Evolutionary conservation across 2,888 invertebrate genomes (phyloP), one percentile per base, ranked within the genome.

Genomic region (Drosophila kuntzei): DNA sequence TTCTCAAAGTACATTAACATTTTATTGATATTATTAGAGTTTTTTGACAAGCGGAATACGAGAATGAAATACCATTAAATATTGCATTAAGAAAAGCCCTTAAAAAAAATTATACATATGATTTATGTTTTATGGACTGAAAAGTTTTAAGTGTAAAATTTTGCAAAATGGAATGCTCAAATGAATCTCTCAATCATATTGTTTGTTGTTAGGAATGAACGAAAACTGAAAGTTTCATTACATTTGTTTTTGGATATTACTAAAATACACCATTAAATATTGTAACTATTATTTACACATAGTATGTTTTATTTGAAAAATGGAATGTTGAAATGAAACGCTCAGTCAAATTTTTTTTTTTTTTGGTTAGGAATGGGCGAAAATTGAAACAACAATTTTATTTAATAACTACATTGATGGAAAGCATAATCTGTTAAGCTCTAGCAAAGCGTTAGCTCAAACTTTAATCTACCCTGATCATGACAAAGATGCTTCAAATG

Each of bases 401-500:
- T 14, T 6, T 12, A 12, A 11, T n/a, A 50, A 14, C 14, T 36
- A 36, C 34, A 14, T 9, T 34, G 2, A 34, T 49, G 9, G 22
- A n/a, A 36, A 50, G 50, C 50, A 20, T 34, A 20, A 18, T 6
- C 34, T 6, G 34, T 36, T 3, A 51, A 34, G 54, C 55, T 14
- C 41, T 36, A 34, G 43, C 22, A 2, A 64, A 70, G 71, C 65
- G 36, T 34, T 16, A 53, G 44, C 55, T 51, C 16, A 29, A 39
- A 49, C n/a, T 16, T 36, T 7, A 57, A n/a, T 7, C 44, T 11
- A 29, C 11, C 4, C 34, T 36, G 27, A 16, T 44, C 18, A 59
- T 61, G 57, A 65, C 18, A 61, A 8, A 60, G 47, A 58, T 70
- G 57, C 59, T 54, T 5, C 3, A 58, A 54, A 72, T 73, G 62